These are phyloP conservation scores for Chrysodeixis includens DNA, from an alignment of 2,888 invertebrate genomes.

Conservation along the genomic window DNA sequence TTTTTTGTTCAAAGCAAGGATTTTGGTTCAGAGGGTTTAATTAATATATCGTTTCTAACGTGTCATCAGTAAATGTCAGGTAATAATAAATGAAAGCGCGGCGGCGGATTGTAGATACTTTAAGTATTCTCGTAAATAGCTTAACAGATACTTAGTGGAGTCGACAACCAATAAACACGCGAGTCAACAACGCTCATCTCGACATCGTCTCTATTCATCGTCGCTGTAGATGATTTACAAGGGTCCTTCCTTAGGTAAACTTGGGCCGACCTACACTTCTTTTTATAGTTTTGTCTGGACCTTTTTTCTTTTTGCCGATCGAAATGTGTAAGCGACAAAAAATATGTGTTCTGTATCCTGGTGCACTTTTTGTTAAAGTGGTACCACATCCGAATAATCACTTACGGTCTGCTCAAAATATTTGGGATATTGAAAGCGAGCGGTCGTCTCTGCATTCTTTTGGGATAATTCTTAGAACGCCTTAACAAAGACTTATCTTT, in stretches of 20 bases:
- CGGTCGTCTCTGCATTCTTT: slow-evolving; percentile 78
- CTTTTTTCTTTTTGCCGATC: slow-evolving; percentile 86
- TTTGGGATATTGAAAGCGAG: slow-evolving; percentile 85
- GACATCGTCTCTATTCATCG: slow-evolving; percentile 83
- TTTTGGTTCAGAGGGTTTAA: not conserved
- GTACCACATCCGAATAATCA: slow-evolving; percentile 89
- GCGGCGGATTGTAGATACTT: slow-evolving; percentile 63
- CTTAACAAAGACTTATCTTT: slow-evolving; percentile 69
- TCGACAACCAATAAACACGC: slow-evolving; percentile 86
- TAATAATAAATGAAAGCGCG: slow-evolving; percentile 58
- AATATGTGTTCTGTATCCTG: slow-evolving; percentile 86
- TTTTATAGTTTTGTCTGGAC: slow-evolving; percentile 86
- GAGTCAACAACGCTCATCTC: slow-evolving; percentile 85
- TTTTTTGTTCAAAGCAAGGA: not conserved
- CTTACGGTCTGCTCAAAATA: slow-evolving; percentile 87
- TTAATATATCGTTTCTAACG: slow-evolving; percentile 20
- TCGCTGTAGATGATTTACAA: slow-evolving; percentile 87
- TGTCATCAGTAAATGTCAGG: slow-evolving; percentile 37
- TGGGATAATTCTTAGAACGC: slow-evolving; percentile 80
- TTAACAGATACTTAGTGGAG: slow-evolving; percentile 85
- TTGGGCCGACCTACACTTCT: slow-evolving; percentile 85
- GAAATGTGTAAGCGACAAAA: slow-evolving; percentile 85
- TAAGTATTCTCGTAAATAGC: slow-evolving; percentile 80
- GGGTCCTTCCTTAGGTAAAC: slow-evolving; percentile 89
- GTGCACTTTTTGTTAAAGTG: slow-evolving; percentile 85